Conservation (phyloP, 1,140 invertebrate species). For the Trinorchestia longiramus region DNA sequence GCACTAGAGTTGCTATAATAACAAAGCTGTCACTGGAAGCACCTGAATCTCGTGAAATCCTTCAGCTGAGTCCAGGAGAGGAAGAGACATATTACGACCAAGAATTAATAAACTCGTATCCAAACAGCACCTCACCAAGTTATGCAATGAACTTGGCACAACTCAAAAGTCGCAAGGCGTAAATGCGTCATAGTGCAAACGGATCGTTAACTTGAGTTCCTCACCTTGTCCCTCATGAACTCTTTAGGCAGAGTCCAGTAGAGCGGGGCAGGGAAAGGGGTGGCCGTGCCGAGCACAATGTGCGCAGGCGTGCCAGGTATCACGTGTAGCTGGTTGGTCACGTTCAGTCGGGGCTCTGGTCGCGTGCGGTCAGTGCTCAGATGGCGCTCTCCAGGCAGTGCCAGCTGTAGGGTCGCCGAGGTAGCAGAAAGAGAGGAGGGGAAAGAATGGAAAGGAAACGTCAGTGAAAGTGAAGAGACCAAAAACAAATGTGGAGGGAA, state of each 20-base stretch:
- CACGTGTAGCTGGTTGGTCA: conserved; percentile 76
- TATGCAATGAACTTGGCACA: no score
- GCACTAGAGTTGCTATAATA: no score
- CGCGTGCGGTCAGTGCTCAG: conserved; percentile 63
- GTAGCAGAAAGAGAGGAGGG: not conserved
- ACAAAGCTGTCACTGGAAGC: no score
- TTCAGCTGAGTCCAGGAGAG: no score
- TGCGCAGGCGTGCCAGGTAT: conserved; percentile 79
- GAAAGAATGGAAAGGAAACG: conserved; percentile 28
- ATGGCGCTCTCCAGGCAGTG: conserved; percentile 71
- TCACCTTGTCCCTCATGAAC: conserved; percentile 87
- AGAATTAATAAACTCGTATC: no score
- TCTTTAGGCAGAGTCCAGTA: conserved; percentile 87
- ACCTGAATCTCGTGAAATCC: no score
- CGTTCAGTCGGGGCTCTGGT: conserved; percentile 70
- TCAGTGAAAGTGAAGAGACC: not conserved
- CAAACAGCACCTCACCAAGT: no score
- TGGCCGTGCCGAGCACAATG: conserved; percentile 77
- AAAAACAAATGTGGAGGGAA: not conserved
- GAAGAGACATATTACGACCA: no score
- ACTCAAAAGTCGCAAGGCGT: no score
- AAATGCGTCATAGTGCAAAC: no score
- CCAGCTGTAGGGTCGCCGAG: conserved; percentile 68
- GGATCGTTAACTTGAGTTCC: not conserved
- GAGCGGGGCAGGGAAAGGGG: conserved; percentile 80